phyloP scores from a whole-genome alignment of 2,113 vertebrate genomes.

The Rhabdornis inornatus region DNA sequence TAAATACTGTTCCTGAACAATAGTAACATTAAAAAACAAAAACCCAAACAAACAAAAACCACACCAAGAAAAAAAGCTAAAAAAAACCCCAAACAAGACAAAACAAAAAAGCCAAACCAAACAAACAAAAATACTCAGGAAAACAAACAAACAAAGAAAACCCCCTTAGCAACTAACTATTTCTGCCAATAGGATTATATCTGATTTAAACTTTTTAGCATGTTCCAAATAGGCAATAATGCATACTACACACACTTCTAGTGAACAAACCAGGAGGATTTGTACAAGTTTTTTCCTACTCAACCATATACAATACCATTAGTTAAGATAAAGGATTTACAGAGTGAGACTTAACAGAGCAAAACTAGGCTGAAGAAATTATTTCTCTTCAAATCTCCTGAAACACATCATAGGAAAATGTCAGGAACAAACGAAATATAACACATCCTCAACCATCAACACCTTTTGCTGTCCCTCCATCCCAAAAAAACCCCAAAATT shows the following conservation, averaged over 20 bases:
- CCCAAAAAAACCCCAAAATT: not conserved
- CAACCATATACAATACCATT: not conserved
- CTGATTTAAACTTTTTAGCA: not conserved
- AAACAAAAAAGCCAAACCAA: not conserved
- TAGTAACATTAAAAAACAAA: not conserved
- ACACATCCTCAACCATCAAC: not conserved
- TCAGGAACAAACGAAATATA: not conserved
- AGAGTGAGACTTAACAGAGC: not conserved
- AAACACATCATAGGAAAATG: not conserved
- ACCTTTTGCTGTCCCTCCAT: not conserved
- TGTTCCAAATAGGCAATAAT: not conserved
- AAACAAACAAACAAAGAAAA: not conserved
- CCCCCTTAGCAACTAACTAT: not conserved
- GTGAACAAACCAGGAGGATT: not conserved
- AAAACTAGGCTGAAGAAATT: not conserved
- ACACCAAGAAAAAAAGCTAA: not conserved
- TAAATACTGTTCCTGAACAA: not conserved
- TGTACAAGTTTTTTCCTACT: not conserved
- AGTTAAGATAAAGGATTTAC: not conserved
- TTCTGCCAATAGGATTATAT: not conserved
- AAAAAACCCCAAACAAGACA: not conserved
- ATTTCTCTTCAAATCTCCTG: not conserved
- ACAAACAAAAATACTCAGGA: not conserved
- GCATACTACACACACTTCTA: not conserved
- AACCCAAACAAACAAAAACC: not conserved